Evolutionary conservation across 30 jellyfish, hydroid and myxozoan genomes (phyloP), one percentile per base, ranked within the genome.

Genomic region (Mastigias papua): DNA sequence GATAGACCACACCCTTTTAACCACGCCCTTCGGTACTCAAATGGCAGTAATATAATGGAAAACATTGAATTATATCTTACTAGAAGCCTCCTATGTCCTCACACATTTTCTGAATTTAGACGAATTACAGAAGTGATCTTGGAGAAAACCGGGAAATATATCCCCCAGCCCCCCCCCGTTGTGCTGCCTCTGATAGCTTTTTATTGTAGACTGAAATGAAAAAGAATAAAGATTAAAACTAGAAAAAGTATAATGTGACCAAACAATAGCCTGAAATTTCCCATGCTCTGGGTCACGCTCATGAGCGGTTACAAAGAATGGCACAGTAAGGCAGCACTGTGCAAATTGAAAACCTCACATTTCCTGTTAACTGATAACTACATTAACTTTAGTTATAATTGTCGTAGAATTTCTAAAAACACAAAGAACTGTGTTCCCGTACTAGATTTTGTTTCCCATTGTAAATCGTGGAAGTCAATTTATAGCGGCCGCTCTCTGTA

Each of bases 251-350:
- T 54, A 19, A 54, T 19, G 27, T 54, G 67, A 54, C 42, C 46
- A n/a, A 25, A 5, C 19, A 19, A 63, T 63, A 63, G 67, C 74
- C 21, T n/a, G 3, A 63, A 63, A 63, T 63, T 63, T 63, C 74
- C 74, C 74, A 63, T n/a, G 74, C 37, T 25, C 74, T 1, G 26
- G 74, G 74, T 63, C 74, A 63, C 42, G 42, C 46, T 1, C 23
- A 10, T 10, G 23, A 2, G 50, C 5, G 74, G 74, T 63, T 63
- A 20, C 20, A 22, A 10, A 17, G 8, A 63, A 63, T 17, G 74
- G 74, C 88, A 7, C 69, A 51, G 88, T 65, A 37, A 54, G 78
- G 60, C 11, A 1, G 88, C 88, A 22, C 88, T 77, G 88, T 77
- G 22, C 76, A 17, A 9, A 60, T 77, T 54, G 78, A 77, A 63